These are phyloP conservation scores for Andrena trimmerana DNA, from an alignment of 2,888 invertebrate genomes.

Conservation along the genomic window DNA sequence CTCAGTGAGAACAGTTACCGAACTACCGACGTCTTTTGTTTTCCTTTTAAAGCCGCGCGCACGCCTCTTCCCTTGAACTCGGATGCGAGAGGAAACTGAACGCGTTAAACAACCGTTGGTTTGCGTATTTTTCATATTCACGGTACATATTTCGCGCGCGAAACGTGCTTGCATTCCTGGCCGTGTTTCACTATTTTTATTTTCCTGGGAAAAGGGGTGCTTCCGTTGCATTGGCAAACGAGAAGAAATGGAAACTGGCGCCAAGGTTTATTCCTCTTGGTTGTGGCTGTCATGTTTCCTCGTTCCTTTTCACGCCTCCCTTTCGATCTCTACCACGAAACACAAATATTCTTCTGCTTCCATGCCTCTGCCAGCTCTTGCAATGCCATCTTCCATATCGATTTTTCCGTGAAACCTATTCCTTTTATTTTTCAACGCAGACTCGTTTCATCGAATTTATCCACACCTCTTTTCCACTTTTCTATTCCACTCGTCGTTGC, in stretches of 20 bases:
- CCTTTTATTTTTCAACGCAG: background rate
- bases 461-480: too few relatives aligned
- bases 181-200: constrained; percentile 28
- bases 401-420: background rate
- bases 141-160: background rate
- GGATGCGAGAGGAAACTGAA: background rate
- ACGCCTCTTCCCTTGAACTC: background rate
- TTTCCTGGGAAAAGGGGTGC: constrained; percentile 26
- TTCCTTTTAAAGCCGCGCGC: background rate
- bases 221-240: constrained; percentile 8
- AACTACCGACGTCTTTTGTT: background rate
- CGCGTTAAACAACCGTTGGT: background rate
- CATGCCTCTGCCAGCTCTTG: background rate
- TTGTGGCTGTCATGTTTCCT: constrained; percentile 16
- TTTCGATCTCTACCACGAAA: constrained; percentile 13
- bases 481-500: background rate
- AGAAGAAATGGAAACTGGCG: constrained; percentile 47
- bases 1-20: background rate
- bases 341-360: constrained; percentile 18
- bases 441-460: background rate
- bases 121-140: background rate
- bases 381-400: background rate
- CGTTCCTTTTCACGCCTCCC: constrained; percentile 27
- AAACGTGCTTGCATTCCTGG: constrained; percentile 20
- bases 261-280: constrained; percentile 50